These are phyloP conservation scores for Pristionchus arcanus DNA, from an alignment of 2,888 invertebrate genomes.

Conservation along the genomic window DNA sequence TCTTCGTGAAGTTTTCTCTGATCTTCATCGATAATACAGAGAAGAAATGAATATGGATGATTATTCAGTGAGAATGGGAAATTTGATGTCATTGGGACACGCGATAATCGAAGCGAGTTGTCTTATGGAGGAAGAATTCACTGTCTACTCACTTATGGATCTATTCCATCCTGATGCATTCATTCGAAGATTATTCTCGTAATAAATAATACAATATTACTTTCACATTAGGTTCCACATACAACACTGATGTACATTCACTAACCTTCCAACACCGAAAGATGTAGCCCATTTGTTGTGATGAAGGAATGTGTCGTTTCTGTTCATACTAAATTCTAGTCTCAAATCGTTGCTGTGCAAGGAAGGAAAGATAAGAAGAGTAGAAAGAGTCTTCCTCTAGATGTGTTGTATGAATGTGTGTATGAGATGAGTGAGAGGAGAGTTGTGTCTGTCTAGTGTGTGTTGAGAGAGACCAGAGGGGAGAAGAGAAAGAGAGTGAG, in stretches of 20 bases:
- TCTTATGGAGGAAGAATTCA: conserved; percentile 31
- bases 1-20: not conserved
- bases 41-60: conserved; percentile 13
- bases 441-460: conserved; percentile 46
- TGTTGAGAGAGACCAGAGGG: not conserved
- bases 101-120: not conserved
- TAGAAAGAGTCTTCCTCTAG: not conserved
- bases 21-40: conserved; percentile 49
- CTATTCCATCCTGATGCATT: conserved; percentile 24
- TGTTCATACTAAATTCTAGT: not conserved
- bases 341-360: not conserved
- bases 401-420: not conserved
- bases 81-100: conserved; percentile 27
- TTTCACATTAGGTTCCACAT: not conserved
- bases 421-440: not conserved
- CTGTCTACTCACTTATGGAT: conserved; percentile 35
- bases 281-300: not conserved
- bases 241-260: not conserved
- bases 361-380: not conserved
- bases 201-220: not conserved
- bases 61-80: conserved; percentile 14
- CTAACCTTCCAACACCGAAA: not conserved
- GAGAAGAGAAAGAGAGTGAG: conserved; percentile 30
- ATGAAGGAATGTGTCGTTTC: not conserved
- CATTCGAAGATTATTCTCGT: conserved; percentile 29